Percentiles rank a stretch among this genome's conserved stretches.
phyloP scores from a whole-genome alignment of 2,888 invertebrate species.

The Caenorhabditis wallacei region DNA sequence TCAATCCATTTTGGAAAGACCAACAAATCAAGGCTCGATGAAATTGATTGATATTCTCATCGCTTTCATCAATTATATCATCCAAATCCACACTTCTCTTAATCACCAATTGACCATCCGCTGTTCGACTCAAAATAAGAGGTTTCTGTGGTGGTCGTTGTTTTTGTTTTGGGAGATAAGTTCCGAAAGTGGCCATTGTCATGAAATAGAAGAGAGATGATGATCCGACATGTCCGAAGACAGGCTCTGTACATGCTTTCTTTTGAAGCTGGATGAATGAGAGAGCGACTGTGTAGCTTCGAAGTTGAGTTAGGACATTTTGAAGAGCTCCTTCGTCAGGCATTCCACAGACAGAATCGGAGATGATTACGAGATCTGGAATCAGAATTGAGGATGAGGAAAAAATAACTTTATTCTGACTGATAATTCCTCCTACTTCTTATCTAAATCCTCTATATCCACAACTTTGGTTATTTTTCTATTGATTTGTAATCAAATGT shows the following conservation, averaged over 20 bases:
- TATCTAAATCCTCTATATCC: no score
- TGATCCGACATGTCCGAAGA: conserved; percentile 87
- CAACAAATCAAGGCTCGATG: conserved; percentile 86
- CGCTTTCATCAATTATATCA: conserved; percentile 15
- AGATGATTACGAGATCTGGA: conserved; percentile 85
- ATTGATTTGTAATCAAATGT: no score
- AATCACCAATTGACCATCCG: conserved; percentile 6
- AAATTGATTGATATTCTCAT: conserved; percentile 44
- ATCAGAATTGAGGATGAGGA: no score
- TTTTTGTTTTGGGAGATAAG: conserved; percentile 69
- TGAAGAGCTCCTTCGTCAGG: conserved; percentile 89
- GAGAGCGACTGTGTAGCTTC: conserved; percentile 88
- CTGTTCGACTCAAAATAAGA: background rate
- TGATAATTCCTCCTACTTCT: no score
- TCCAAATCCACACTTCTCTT: conserved; percentile 13
- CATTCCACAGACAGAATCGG: conserved; percentile 88
- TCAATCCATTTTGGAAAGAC: conserved; percentile 86
- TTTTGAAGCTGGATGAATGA: conserved; percentile 87
- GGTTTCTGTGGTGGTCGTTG: conserved; percentile 14
- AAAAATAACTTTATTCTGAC: no score
- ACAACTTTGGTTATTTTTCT: no score
- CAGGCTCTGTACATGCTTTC: conserved; percentile 66
- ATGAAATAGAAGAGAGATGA: conserved; percentile 89
- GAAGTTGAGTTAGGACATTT: conserved; percentile 88
- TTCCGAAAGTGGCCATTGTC: conserved; percentile 89